These are phyloP conservation scores for Flexamia atlantica DNA, from an alignment of 2,888 invertebrate species.

Conservation along the genomic window DNA sequence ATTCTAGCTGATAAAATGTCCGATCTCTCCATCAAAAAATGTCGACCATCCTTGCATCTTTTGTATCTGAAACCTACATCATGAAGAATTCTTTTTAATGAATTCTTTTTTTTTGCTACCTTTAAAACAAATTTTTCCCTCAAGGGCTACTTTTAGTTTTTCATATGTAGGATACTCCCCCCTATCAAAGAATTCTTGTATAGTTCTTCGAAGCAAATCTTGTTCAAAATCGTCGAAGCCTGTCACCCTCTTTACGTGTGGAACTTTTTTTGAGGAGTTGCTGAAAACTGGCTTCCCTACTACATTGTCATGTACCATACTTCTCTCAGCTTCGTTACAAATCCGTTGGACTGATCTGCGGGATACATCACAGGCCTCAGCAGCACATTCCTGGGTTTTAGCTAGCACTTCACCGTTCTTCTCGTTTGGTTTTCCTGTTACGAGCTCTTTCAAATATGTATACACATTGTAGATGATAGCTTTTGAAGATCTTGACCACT, in stretches of 20 bases:
- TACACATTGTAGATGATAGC: too few species aligned
- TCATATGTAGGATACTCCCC: slow-evolving; percentile 31
- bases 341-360: too few species aligned
- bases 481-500: too few species aligned
- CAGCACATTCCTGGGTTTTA: too few species aligned
- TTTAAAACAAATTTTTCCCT: neutral
- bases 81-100: neutral
- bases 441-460: too few species aligned
- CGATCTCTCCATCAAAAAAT: neutral
- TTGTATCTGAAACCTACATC: neutral
- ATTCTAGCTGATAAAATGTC: neutral
- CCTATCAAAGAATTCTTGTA: slow-evolving; percentile 56
- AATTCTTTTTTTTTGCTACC: neutral
- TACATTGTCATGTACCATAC: too few species aligned
- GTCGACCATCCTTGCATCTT: neutral
- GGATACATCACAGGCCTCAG: too few species aligned
- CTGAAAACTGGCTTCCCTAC: too few species aligned
- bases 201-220: slow-evolving; percentile 47
- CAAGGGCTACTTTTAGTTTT: slow-evolving; percentile 35
- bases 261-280: too few species aligned
- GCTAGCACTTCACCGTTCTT: too few species aligned
- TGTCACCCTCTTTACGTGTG: neutral
- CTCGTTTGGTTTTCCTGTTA: too few species aligned
- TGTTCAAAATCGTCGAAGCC: slow-evolving; percentile 51
- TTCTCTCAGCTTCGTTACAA: too few species aligned